Percentiles rank a stretch among this genome's conserved stretches.
These are phyloP conservation scores for Athetis lepigone DNA, from an alignment of 2,888 invertebrate genomes.

Conservation along the genomic window DNA sequence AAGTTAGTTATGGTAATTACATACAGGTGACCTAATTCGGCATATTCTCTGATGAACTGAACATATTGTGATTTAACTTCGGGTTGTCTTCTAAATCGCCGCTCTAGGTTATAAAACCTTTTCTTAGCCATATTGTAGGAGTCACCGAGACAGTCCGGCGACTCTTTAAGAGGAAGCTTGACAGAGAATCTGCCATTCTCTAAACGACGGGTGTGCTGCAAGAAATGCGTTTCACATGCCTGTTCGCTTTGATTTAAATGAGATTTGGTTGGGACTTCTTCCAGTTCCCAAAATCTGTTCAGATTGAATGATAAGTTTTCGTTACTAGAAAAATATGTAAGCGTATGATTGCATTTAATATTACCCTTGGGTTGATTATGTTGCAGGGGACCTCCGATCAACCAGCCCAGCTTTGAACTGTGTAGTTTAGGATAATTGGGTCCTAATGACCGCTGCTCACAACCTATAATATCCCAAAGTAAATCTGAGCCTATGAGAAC, in stretches of 20 bases:
- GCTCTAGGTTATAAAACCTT: too few relatives aligned
- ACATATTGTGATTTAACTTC: conserved; percentile 5
- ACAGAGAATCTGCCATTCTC: neutral
- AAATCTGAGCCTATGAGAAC: conserved; percentile 6
- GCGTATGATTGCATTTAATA: too few relatives aligned
- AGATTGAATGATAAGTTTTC: too few relatives aligned
- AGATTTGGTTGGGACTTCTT: too few relatives aligned
- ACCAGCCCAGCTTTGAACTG: neutral
- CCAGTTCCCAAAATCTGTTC: too few relatives aligned
- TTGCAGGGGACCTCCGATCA: too few relatives aligned
- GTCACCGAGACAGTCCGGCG: conserved; percentile 3
- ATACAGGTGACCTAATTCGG: neutral
- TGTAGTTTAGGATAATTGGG: neutral
- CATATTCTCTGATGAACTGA: conserved; percentile 9
- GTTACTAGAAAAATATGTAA: too few relatives aligned
- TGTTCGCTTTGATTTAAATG: neutral
- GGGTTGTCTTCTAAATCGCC: conserved; percentile 2
- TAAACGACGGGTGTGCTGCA: neutral
- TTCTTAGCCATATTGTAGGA: too few relatives aligned
- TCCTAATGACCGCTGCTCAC: conserved; percentile 4
- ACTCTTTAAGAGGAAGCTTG: neutral
- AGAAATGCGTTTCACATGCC: neutral
- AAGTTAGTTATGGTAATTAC: neutral
- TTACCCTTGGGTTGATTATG: too few relatives aligned
- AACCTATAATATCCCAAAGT: neutral